Evolutionary conservation across 1,140 invertebrate species (phyloP).

Genomic region (Pemphigus obesinymphae): DNA sequence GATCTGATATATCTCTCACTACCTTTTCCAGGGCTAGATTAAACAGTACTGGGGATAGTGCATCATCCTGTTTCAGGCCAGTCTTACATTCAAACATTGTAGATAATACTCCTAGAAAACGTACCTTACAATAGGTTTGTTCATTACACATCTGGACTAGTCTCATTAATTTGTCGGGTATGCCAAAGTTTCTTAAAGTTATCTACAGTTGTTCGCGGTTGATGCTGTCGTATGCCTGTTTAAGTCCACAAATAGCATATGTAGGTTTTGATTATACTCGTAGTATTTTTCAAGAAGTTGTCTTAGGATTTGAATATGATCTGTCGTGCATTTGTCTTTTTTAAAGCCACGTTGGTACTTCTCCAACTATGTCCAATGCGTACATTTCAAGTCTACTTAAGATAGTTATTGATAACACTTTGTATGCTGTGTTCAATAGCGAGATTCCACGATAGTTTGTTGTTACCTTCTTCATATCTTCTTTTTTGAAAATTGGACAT

Average conservation of each 20-base stretch:
- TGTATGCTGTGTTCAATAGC: neutral
- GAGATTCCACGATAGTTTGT: neutral
- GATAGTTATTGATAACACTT: neutral
- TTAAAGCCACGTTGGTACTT: neutral
- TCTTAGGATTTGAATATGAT: neutral
- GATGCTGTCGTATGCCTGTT: neutral
- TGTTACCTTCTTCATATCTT: neutral
- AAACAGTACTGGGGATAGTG: neutral
- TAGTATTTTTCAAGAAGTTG: neutral
- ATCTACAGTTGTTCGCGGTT: neutral
- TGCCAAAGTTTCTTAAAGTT: neutral
- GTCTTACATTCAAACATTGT: neutral
- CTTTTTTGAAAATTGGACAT: constrained; percentile 2
- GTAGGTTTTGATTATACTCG: neutral
- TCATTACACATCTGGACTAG: neutral
- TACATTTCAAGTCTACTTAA: neutral
- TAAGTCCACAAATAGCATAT: neutral
- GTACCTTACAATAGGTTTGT: neutral
- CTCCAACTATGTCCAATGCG: neutral
- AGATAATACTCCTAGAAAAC: neutral
- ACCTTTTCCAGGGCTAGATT: neutral
- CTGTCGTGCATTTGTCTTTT: too few species aligned
- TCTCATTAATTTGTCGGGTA: neutral
- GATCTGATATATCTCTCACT: neutral
- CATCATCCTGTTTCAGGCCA: neutral